Conservation (phyloP, 1,140 invertebrate genomes). For the Plodia interpunctella region DNA sequence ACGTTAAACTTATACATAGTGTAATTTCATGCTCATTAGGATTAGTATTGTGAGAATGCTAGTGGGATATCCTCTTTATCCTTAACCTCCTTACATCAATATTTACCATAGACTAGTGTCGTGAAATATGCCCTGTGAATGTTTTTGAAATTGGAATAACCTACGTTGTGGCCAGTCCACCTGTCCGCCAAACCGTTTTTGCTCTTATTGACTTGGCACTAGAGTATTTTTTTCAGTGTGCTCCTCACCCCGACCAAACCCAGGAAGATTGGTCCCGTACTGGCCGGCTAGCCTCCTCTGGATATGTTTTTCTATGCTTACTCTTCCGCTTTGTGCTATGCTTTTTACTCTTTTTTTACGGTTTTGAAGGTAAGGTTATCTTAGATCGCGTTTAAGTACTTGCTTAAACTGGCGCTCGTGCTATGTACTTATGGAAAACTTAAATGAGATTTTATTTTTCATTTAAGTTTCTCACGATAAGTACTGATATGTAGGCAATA, state of each 20-base stretch:
- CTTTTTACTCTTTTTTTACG: slow-evolving; percentile 30
- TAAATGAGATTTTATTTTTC: not conserved
- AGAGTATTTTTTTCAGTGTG: slow-evolving; percentile 78
- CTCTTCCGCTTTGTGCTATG: slow-evolving; percentile 56
- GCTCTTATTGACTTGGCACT: slow-evolving; percentile 73
- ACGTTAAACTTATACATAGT: slow-evolving; percentile 12
- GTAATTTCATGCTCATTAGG: slow-evolving; percentile 70
- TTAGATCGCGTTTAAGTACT: not conserved
- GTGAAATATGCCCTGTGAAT: slow-evolving; percentile 22
- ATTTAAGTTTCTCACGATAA: not conserved
- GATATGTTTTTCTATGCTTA: slow-evolving; percentile 59
- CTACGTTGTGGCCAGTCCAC: slow-evolving; percentile 22
- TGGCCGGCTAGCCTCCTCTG: slow-evolving; percentile 71
- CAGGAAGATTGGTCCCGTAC: slow-evolving; percentile 61
- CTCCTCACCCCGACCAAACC: slow-evolving; percentile 69
- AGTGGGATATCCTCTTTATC: slow-evolving; percentile 55
- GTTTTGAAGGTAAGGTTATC: slow-evolving; percentile 30
- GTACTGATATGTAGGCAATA: not conserved
- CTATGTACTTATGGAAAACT: not conserved
- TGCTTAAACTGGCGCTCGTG: slow-evolving; percentile 9
- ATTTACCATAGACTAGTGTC: slow-evolving; percentile 15
- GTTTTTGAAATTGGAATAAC: slow-evolving; percentile 17
- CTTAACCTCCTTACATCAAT: slow-evolving; percentile 17
- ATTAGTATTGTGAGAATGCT: slow-evolving; percentile 72
- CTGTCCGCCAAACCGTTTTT: slow-evolving; percentile 52